phyloP scores from a whole-genome alignment of 2,113 vertebrate genomes.

The Haemorhous mexicanus region DNA sequence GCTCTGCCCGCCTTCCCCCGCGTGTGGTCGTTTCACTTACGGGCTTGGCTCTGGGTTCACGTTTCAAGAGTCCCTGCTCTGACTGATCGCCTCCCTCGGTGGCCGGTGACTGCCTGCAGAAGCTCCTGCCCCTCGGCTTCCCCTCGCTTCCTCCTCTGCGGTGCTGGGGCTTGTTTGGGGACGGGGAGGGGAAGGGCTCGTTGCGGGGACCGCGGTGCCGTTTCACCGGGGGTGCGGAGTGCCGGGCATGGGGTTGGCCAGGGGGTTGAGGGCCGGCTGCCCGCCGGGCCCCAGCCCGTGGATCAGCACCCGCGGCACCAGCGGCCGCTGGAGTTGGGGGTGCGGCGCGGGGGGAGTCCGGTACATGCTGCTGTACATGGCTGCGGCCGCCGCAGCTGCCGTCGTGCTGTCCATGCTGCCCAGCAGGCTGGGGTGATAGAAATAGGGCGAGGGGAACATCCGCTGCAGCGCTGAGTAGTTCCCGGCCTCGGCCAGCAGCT shows the following conservation, averaged over 20 bases:
- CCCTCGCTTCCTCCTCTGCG: slow-evolving; percentile 67
- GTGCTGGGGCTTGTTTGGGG: slow-evolving; percentile 64
- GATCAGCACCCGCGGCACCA: slow-evolving; percentile 96
- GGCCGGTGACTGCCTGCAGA: slow-evolving; percentile 42
- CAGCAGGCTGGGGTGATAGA: slow-evolving; percentile 95
- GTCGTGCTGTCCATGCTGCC: slow-evolving; percentile 95
- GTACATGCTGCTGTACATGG: slow-evolving; percentile 99
- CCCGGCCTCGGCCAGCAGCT: slow-evolving; percentile 93
- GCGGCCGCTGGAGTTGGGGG: slow-evolving; percentile 91
- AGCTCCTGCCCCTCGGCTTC: slow-evolving; percentile 55
- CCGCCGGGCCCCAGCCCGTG: slow-evolving; percentile 94
- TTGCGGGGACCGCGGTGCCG: slow-evolving; percentile 55
- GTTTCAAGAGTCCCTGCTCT: slow-evolving; percentile 65
- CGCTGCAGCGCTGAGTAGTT: slow-evolving; percentile 97
- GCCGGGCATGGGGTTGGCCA: slow-evolving; percentile 87
- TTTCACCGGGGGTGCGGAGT: slow-evolving; percentile 88
- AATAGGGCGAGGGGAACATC: slow-evolving; percentile 98
- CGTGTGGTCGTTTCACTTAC: slow-evolving; percentile 59
- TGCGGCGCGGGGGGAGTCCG: slow-evolving; percentile 94
- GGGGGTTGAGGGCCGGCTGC: slow-evolving; percentile 91
- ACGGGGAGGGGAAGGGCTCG: slow-evolving; percentile 67
- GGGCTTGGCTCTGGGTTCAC: slow-evolving; percentile 51
- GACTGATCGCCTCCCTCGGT: slow-evolving; percentile 50
- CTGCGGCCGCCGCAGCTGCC: slow-evolving; percentile 92
- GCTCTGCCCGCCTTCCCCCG: slow-evolving; percentile 44